Base-by-base conservation (phyloP, 2,797 vertebrate genomes). In the Bradypus variegatus region DNA sequence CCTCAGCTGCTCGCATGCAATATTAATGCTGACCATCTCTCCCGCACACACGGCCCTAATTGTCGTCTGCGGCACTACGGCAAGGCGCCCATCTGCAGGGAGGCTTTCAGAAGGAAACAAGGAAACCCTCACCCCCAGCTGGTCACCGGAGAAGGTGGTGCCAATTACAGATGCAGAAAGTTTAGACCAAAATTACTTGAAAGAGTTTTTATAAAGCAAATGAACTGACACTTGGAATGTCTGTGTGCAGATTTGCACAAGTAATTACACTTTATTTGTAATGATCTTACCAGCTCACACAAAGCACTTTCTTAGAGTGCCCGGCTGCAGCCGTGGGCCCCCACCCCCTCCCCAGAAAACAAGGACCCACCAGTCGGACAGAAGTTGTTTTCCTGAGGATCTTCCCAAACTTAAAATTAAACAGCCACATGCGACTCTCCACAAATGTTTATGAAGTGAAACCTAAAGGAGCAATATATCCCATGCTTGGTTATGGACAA, bases 1-100 rank as follows among this genome's bases (percentile, higher is more conserved):
- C 97, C 97, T 99, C 99, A 99, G 98, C 99, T 99, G 99, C 98
- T 98, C 97, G 97, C 98, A 98, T 99, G 97, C 98, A 99, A 98
- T 99, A 99, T 99, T 98, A 98, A 99, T 99, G 98, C 98, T 97
- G 97, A 97, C 98, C 97, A 96, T 96, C 97, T 97, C 97, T 96
- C 97, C 97, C 97, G 95, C 97, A 96, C 97, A 97, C 97, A 98
- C 97, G 96, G 97, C 97, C 96, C 97, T 98, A 97, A 97, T 97
- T 98, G 98, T 97, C 97, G 97, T 98, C 97, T 96, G 97, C 96
- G 96, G 97, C 97, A 97, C 97, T 97, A 97, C 97, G 97, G 96
- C 96, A 97, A 96, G 94, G 96, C 97, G 96, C 97, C 98, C 98
- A 98, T 98, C 98, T 98, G 98, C 98, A 98, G 97, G 97, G 97